Evolutionary conservation across 2,888 invertebrate genomes (phyloP).

Genomic region (Mythimna ferrago): DNA sequence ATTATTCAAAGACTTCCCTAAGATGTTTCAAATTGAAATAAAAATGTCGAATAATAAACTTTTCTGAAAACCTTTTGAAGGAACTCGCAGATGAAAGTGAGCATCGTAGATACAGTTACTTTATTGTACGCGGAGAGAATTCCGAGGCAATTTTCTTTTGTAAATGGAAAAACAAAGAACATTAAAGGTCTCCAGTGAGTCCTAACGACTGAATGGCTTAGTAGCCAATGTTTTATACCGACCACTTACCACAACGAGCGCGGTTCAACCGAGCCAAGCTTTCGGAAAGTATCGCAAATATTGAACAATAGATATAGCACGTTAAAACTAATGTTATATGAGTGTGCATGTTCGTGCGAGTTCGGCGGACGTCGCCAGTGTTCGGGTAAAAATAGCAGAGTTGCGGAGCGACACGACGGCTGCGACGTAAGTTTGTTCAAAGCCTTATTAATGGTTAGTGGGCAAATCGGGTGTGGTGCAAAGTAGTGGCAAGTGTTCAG

Average conservation of each 20-base stretch:
- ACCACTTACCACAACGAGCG: slow-evolving; percentile 28
- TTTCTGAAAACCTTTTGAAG: slow-evolving; percentile 1
- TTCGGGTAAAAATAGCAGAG: slow-evolving; percentile 25
- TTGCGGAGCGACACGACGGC: slow-evolving; percentile 11
- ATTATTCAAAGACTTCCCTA: slow-evolving; percentile 17
- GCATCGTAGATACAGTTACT: slow-evolving; percentile 15
- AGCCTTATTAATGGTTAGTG: slow-evolving; percentile 68
- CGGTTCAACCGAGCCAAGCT: slow-evolving; percentile 9
- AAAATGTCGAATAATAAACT: slow-evolving; percentile 8
- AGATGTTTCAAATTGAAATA: slow-evolving; percentile 25
- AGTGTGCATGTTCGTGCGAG: slow-evolving; percentile 13
- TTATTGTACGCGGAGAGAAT: slow-evolving; percentile 19
- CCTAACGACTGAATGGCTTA: slow-evolving; percentile 49
- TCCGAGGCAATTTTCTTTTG: slow-evolving; percentile 30
- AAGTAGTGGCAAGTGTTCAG: neutral
- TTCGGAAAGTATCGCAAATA: slow-evolving; percentile 13
- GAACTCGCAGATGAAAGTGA: slow-evolving; percentile 23
- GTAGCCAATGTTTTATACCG: slow-evolving; percentile 26
- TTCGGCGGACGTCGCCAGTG: slow-evolving; percentile 13
- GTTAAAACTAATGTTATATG: slow-evolving; percentile 31
- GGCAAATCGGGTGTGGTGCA: slow-evolving; percentile 31
- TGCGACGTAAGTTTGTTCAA: slow-evolving; percentile 63
- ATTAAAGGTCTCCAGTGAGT: slow-evolving; percentile 44
- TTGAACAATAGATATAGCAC: slow-evolving; percentile 20
- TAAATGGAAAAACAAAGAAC: slow-evolving; percentile 54